Base-by-base conservation (phyloP, 2,113 vertebrate genomes). In the Solea solea region DNA sequence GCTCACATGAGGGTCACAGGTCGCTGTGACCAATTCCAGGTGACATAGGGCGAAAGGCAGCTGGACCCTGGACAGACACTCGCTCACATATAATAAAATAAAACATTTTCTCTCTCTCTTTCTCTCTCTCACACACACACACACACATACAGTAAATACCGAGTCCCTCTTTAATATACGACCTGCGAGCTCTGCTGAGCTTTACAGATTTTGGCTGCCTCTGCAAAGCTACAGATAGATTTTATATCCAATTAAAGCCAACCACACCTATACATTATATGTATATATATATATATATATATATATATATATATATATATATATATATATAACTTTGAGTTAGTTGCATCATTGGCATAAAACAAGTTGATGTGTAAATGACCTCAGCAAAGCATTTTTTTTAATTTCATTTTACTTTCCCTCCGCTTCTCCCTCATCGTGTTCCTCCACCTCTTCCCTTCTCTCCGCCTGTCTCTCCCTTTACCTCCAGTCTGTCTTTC, bases 141-240 rank as follows among this genome's bases (percentile, higher is more conserved):
- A 41, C 8, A 28, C 44, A 46, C 16, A 57, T 8, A 27, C 54
- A 74, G 34, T 34, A 6, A 34, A 34, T 34, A 34, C 3, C 3
- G 62, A 63, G 15, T 8, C 25, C 5, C 27, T 53, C 10, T 28
- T 41, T 52, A 66, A 63, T 79, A 56, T 55, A 66, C 60, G 70
- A 70, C 28, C 46, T 65, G 34, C 44, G 44, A 34, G 15, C 53
- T 57, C 12, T 42, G 48, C 27, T 59, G 42, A 60, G n/a, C 50
- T 45, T 57, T 2, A 25, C 5, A 14, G 13, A 45, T 57, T 42
- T 41, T 42, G 27, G 45, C 50, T n/a, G 50, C 8, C 15, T 60
- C 41, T 62, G 41, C 52, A 69, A 48, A 15, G 1, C 15, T 48
- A 64, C 11, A 44, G 49, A 56, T 13, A 74, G 45, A 71, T 27